phyloP scores from a whole-genome alignment of 2,888 invertebrate species.

The Trachelus iudaicus region DNA sequence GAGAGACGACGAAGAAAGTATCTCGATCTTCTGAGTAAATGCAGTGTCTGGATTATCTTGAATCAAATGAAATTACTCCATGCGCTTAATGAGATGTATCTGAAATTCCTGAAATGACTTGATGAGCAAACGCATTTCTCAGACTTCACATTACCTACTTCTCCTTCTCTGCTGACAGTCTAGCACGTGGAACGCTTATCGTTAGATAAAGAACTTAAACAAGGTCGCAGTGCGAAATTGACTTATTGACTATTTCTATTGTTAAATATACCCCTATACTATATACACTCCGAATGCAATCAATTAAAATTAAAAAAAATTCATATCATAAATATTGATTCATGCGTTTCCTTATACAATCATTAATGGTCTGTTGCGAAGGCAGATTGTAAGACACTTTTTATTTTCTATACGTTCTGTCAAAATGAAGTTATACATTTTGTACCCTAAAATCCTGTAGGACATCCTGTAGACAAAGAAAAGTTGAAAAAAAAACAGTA shows the following conservation, averaged over 20 bases:
- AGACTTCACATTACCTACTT: neutral
- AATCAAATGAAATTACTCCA: conserved; percentile 6
- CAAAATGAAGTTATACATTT: no score
- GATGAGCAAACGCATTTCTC: conserved; percentile 3
- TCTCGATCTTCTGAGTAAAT: neutral
- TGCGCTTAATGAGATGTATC: conserved; percentile 9
- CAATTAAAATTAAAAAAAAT: neutral
- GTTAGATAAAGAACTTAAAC: neutral
- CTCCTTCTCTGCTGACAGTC: neutral
- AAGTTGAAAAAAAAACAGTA: neutral
- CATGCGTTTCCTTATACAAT: no score
- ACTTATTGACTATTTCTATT: no score
- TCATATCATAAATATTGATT: neutral
- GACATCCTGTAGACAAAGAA: neutral
- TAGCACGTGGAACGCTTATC: neutral
- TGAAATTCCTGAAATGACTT: neutral
- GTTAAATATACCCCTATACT: no score
- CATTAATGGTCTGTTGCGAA: no score
- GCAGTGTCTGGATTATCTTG: neutral
- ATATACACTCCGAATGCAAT: no score
- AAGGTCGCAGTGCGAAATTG: neutral
- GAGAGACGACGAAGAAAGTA: neutral
- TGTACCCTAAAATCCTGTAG: neutral
- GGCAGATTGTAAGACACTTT: no score
- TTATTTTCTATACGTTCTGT: no score